phyloP scores from a whole-genome alignment of 2,797 vertebrate genomes.

The Spinus pinus region DNA sequence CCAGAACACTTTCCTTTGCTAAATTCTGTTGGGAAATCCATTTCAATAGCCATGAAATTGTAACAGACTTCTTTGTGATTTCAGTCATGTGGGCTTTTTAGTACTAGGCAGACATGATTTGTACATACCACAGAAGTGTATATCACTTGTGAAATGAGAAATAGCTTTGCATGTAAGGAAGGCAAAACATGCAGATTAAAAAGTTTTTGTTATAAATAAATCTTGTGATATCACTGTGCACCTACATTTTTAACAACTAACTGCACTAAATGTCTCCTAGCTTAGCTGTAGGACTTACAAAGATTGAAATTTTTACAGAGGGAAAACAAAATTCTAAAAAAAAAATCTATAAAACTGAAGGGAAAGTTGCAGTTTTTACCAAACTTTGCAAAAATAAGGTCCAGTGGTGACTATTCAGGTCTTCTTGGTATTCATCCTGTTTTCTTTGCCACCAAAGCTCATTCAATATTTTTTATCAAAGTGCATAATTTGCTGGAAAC shows the following conservation, averaged over 20 bases:
- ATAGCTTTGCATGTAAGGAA: background rate
- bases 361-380: background rate
- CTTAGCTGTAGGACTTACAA: background rate
- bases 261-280: background rate
- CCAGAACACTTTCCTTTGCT: background rate
- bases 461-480: background rate
- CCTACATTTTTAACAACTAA: background rate
- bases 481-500: background rate
- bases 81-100: background rate
- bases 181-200: background rate
- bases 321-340: background rate
- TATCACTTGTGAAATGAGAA: background rate
- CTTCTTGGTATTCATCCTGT: background rate
- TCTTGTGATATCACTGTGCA: background rate
- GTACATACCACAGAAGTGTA: background rate
- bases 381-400: background rate
- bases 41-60: background rate
- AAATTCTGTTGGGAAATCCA: background rate
- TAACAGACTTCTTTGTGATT: background rate
- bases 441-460: background rate
- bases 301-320: background rate
- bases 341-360: background rate
- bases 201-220: background rate
- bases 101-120: background rate
- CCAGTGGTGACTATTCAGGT: background rate